Base-by-base conservation (phyloP, 2,888 invertebrate genomes). In the Acanthacorydalis orientalis region DNA sequence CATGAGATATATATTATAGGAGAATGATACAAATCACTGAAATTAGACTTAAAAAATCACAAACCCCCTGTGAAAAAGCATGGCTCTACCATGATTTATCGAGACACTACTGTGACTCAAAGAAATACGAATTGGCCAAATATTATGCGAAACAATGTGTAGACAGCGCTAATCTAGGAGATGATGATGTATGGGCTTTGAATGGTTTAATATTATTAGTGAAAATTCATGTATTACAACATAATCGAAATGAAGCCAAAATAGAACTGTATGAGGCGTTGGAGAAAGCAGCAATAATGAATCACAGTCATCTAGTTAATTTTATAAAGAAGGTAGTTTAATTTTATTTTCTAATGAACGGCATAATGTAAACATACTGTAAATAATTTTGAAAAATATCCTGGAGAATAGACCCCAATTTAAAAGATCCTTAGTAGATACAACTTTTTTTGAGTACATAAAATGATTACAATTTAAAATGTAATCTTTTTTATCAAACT, bases 51-150 rank as follows among this genome's bases (percentile, higher is more conserved):
- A 53, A 54, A 39, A 54, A 54, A 31, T 60, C 63, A 1, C 53
- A 54, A 31, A 53, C 51, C 34, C 56, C 64, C 0, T 55, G 65
- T n/a, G 72, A 72, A 56, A 55, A 68, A 4, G 59, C 65, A 11
- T 67, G 70, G 69, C 51, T 72, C 31, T 69, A 64, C 51, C 68
- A 71, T 51, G 72, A 72, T 52, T 56, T 72, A 10, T 59, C 64
- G 7, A 61, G 65, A 49, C 63, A 63, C 49, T 58, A 65, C 48
- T 56, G 63, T 6, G 64, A 68, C 48, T 53, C 62, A 2, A 61
- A 60, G 37, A 63, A 67, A 38, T 64, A 56, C 53, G 70, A 72
- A 46, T 47, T 70, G 15, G 67, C 68, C 0, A 57, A 66, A 52
- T 59, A 64, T 6, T 66, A 64, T 49, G 60, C 61, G 1, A 56